Evolutionary conservation across 2,797 vertebrate species (phyloP).

Genomic region (Chelon labrosus): DNA sequence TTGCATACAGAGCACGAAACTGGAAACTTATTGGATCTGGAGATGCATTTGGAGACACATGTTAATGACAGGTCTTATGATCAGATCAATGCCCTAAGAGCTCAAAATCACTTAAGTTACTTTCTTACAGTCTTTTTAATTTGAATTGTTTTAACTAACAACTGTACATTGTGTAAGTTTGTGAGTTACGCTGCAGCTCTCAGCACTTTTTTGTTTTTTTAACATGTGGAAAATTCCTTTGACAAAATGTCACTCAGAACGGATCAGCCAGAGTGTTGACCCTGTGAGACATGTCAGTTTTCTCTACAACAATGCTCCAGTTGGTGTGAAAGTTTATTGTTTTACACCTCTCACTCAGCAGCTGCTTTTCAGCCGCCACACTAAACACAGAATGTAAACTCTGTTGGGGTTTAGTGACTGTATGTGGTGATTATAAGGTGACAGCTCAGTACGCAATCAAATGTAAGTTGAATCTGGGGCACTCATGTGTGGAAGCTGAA

Average conservation of each 20-base stretch:
- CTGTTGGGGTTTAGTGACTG: slow-evolving; percentile 2
- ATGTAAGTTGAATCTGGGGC: background rate
- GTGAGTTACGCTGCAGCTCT: slow-evolving; percentile 24
- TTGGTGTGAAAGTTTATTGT: slow-evolving; percentile 51
- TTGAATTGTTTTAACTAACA: background rate
- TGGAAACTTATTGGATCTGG: no score
- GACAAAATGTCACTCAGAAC: slow-evolving; percentile 28
- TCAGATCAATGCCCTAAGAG: no score
- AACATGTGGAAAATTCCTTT: slow-evolving; percentile 32
- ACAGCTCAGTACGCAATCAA: slow-evolving; percentile 13
- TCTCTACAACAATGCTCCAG: slow-evolving; percentile 18
- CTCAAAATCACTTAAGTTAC: slow-evolving; percentile 1
- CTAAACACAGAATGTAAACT: slow-evolving; percentile 39
- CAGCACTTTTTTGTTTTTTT: background rate
- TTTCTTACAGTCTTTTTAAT: background rate
- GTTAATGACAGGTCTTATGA: no score
- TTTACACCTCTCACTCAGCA: slow-evolving; percentile 42
- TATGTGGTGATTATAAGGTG: slow-evolving; percentile 10
- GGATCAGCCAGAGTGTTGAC: slow-evolving; percentile 26
- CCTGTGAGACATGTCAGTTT: slow-evolving; percentile 39
- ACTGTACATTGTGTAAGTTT: background rate
- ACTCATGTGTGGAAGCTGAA: background rate
- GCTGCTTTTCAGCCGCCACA: slow-evolving; percentile 9
- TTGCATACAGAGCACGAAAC: no score
- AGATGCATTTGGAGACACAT: no score